Conservation (phyloP, 2,888 invertebrate genomes). For the Melanargia galathea region DNA sequence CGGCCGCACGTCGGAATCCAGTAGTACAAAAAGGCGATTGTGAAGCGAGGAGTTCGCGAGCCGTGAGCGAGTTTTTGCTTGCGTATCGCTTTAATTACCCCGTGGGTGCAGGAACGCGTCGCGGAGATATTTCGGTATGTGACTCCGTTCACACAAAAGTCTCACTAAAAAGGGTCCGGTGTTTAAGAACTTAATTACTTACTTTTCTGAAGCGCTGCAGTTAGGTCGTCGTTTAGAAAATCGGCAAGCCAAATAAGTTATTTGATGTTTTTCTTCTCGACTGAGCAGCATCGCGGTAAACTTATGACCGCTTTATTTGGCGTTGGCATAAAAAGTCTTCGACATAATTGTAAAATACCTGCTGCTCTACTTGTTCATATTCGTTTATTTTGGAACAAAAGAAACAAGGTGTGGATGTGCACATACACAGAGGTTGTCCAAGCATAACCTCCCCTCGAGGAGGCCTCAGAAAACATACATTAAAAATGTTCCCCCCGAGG, state of each 20-base stretch:
- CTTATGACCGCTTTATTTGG: slow-evolving; percentile 10
- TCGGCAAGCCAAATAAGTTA: slow-evolving; percentile 28
- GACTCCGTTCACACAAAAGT: slow-evolving; percentile 44
- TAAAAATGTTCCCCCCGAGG: slow-evolving; percentile 68
- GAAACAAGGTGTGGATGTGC: slow-evolving; percentile 35
- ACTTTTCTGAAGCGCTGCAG: slow-evolving; percentile 34
- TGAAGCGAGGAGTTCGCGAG: slow-evolving; percentile 53
- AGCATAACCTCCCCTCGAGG: slow-evolving; percentile 56
- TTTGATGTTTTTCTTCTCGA: slow-evolving; percentile 27
- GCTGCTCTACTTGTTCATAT: too few relatives aligned
- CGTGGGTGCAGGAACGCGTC: slow-evolving; percentile 50
- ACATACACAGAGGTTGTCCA: slow-evolving; percentile 55
- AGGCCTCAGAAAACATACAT: slow-evolving; percentile 70
- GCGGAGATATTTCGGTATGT: slow-evolving; percentile 48
- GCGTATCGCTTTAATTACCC: slow-evolving; percentile 76
- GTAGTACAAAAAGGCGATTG: slow-evolving; percentile 61
- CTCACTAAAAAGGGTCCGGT: slow-evolving; percentile 44
- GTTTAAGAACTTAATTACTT: slow-evolving; percentile 52
- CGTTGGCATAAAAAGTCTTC: neutral
- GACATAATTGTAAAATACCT: neutral
- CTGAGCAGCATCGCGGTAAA: neutral
- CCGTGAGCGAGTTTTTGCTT: slow-evolving; percentile 60
- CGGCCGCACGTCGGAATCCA: slow-evolving; percentile 21
- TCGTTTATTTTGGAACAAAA: neutral
- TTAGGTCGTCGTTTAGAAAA: slow-evolving; percentile 33